Conservation (phyloP, 2,113 vertebrate genomes). For the Ctenomys sociabilis region DNA sequence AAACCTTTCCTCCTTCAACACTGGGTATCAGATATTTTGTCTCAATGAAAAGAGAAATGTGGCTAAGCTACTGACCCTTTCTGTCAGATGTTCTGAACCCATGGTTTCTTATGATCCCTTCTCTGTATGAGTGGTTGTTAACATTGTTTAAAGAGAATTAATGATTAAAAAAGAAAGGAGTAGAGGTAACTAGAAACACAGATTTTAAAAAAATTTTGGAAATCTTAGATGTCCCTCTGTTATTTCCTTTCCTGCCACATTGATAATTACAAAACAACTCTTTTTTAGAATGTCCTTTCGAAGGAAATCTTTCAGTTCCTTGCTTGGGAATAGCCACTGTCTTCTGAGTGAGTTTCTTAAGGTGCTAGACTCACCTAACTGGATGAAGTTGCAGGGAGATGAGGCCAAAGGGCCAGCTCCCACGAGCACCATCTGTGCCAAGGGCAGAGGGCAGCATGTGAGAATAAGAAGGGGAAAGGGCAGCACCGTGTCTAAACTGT, state of each 20-base stretch:
- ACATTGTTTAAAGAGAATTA: neutral
- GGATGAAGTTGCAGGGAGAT: neutral
- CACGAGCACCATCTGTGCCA: neutral
- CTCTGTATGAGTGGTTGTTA: neutral
- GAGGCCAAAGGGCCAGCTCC: neutral
- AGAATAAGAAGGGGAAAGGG: neutral
- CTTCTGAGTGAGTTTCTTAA: neutral
- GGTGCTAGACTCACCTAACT: neutral
- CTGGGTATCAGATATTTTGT: neutral
- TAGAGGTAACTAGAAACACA: neutral
- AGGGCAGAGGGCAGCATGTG: neutral
- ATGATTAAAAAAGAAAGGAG: neutral
- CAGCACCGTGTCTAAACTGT: neutral
- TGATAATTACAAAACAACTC: neutral
- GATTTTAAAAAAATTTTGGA: neutral
- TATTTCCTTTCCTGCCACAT: neutral
- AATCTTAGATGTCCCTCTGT: conserved; percentile 20
- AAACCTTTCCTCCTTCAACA: neutral
- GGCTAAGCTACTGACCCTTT: neutral
- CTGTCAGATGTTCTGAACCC: neutral
- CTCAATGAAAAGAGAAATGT: neutral
- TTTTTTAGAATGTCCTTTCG: neutral
- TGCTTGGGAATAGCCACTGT: neutral
- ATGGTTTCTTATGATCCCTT: neutral
- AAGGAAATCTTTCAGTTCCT: conserved; percentile 28